phyloP scores from a whole-genome alignment of 2,797 vertebrate species.

The Oreochromis mossambicus region DNA sequence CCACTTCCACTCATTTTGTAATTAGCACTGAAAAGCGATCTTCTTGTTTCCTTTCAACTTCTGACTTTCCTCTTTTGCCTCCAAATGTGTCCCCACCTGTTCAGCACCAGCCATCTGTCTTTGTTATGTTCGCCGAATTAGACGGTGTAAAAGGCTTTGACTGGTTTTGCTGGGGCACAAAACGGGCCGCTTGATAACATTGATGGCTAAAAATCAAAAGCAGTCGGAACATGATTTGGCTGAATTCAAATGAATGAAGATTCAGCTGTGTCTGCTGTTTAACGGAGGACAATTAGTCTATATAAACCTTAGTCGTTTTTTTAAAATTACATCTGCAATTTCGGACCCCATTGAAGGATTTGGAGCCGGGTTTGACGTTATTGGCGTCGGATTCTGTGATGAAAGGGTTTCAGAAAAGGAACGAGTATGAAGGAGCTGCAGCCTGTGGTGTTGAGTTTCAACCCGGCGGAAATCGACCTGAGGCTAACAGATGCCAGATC shows the following conservation, averaged over 20 bases:
- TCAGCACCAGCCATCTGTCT: constrained; percentile 63
- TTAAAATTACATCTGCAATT: neutral
- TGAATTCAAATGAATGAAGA: neutral
- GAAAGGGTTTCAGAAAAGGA: constrained; percentile 35
- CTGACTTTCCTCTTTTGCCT: constrained; percentile 31
- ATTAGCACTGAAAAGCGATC: constrained; percentile 33
- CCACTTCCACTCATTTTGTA: neutral
- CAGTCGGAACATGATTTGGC: neutral
- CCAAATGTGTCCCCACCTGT: constrained; percentile 66
- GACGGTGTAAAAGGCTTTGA: constrained; percentile 49
- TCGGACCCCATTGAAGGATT: neutral
- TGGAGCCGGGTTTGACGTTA: neutral
- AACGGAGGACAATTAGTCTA: neutral
- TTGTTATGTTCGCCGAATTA: constrained; percentile 37
- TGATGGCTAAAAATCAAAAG: constrained; percentile 30
- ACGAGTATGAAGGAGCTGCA: constrained; percentile 33
- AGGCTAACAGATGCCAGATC: constrained; percentile 80
- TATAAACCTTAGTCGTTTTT: neutral
- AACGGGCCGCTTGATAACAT: constrained; percentile 47
- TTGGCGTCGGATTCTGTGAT: constrained; percentile 26
- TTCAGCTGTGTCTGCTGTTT: neutral
- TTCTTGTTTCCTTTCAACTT: constrained; percentile 11
- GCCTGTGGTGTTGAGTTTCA: constrained; percentile 66
- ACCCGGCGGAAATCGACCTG: constrained; percentile 71
- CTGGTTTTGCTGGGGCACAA: constrained; percentile 21